phyloP scores from a whole-genome alignment of 1,140 invertebrate species.

The Drosophila serrata region DNA sequence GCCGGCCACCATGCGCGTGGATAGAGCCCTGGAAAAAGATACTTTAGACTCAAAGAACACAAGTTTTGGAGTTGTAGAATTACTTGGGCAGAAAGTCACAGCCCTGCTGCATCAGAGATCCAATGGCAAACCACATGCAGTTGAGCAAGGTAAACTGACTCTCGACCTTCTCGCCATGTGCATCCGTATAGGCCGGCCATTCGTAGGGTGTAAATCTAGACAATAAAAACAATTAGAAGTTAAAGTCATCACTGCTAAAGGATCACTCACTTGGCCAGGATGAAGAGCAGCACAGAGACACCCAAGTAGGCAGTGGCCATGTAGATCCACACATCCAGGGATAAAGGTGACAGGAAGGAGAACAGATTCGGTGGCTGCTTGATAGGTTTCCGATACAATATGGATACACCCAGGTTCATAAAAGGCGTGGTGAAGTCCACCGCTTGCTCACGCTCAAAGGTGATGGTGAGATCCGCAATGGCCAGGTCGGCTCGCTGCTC shows the following conservation, averaged over 20 bases:
- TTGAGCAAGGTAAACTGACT: constrained; percentile 97
- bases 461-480: constrained; percentile 97
- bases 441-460: constrained; percentile 93
- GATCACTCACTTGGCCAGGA: constrained; percentile 92
- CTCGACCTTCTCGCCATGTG: constrained; percentile 92
- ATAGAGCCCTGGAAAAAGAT: constrained; percentile 89
- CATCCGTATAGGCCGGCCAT: constrained; percentile 94
- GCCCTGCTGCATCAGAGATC: constrained; percentile 96
- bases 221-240: not conserved
- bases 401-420: constrained; percentile 97
- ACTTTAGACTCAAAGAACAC: not conserved
- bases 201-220: constrained; percentile 96
- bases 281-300: constrained; percentile 96
- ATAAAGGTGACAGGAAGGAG: constrained; percentile 97
- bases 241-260: not conserved
- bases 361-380: constrained; percentile 96
- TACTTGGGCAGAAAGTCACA: constrained; percentile 96
- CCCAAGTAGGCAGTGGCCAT: constrained; percentile 97
- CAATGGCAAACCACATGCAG: constrained; percentile 98
- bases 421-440: constrained; percentile 98
- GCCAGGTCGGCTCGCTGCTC: constrained; percentile 96
- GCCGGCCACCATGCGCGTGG: constrained; percentile 95
- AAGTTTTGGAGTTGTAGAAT: constrained; percentile 52
- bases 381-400: constrained; percentile 95
- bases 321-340: constrained; percentile 97